Evolutionary conservation across 30 jellyfish, hydroid and myxozoan species (phyloP).

Genomic region (Chrysaora quinquecirrha): DNA sequence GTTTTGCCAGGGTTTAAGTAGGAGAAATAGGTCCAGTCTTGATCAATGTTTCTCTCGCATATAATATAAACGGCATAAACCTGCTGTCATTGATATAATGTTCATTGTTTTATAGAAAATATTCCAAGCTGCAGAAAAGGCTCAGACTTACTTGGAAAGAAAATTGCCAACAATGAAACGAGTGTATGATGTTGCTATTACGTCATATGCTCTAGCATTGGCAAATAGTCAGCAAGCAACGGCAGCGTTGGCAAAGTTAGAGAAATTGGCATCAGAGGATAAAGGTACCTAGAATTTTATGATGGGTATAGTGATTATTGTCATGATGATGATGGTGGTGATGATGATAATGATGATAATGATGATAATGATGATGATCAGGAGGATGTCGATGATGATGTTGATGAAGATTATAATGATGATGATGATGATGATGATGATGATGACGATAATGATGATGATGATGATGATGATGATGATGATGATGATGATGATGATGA

Average conservation of each 20-base stretch:
- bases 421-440: background rate
- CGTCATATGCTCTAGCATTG: conserved; percentile 6
- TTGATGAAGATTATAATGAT: too few species aligned
- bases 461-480: too few species aligned
- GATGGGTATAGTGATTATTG: too few species aligned
- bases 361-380: background rate
- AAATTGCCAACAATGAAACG: background rate
- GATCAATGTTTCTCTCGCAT: too few species aligned
- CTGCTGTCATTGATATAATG: too few species aligned
- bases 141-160: background rate
- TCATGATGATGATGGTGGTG: too few species aligned
- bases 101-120: conserved; percentile 5
- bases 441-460: too few species aligned
- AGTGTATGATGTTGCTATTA: conserved; percentile 4
- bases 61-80: too few species aligned
- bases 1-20: too few species aligned
- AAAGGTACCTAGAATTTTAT: conserved; percentile 2
- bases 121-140: background rate
- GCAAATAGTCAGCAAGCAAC: background rate
- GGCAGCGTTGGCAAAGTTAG: background rate
- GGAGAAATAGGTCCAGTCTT: too few species aligned
- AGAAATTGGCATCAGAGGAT: background rate
- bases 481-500: background rate
- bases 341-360: background rate
- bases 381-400: too few species aligned